Evolutionary conservation across 2,113 vertebrate species (phyloP), one percentile per base, ranked within the genome.

Genomic region (Paramormyrops kingsleyae): DNA sequence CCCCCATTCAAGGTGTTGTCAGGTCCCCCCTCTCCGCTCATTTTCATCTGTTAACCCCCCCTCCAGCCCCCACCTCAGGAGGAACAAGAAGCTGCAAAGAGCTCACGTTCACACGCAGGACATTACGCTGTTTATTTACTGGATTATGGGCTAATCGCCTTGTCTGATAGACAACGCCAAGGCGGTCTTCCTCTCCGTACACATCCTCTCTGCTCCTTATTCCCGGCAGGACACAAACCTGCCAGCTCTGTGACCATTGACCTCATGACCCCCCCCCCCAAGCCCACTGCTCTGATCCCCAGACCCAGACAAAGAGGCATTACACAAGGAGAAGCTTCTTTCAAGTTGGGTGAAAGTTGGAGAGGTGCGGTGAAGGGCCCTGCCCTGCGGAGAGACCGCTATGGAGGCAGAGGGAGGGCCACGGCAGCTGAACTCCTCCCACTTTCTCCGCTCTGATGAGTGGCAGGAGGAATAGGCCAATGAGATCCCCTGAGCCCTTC

Each of bases 1-100:
- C 59, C 89, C 89, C 91, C 90, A 92, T 93, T 92, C 90, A 91
- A 91, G 91, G 92, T 92, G 89, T 90, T 91, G 91, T 90, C 91
- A 91, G 91, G 90, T 93, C 92, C 90, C 90, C 70, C 39, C 53
- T 89, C 80, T 83, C 56, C 39, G 85, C 89, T 91, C 91, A 91
- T 93, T 91, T 93, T 86, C 89, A 89, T 88, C 85, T 80, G 62
- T 90, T 89, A 85, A 83, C 88, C 91, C 24, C 39, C 52, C 52
- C 35, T 77, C 15, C 46, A n/a, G 15, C 46, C 10, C 47, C 66
- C 39, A 19, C 80, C 83, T 62, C 49, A 85, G 39, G 80, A 77
- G 35, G 31, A 39, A 31, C 31, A 6, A 62, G 13, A 15, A 7
- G 9, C 49, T 88, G 39, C 5, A 19, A 59, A 39, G 12, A 13